Evolutionary conservation across 2,113 vertebrate species (phyloP), one percentile per base, ranked within the genome.

Genomic region (Microcebus murinus): DNA sequence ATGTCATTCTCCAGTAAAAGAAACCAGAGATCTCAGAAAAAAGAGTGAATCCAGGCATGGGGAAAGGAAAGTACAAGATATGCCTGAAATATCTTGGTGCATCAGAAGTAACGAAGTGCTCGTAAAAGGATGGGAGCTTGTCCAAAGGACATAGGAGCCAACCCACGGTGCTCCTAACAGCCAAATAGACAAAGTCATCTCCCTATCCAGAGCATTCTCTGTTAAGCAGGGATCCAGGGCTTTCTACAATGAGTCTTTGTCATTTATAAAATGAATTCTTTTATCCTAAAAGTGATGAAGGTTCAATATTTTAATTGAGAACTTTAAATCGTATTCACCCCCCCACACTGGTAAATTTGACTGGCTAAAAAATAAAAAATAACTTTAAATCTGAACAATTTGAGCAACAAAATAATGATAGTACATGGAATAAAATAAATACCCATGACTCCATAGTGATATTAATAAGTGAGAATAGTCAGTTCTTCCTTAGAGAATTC

Each of bases 241-340:
- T 57, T 77, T 93, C 48, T 57, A 95, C 17, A 80, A 73, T 20
- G 95, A 15, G 29, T 39, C 71, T 92, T 63, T 63, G 45, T 90
- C 55, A 31, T 65, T 82, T 63, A 27, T 17, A 83, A 85, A 88
- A 87, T 1, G 11, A 95, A 27, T 34, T 70, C 12, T 79, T 95
- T 67, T 80, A 12, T 52, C 27, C 67, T n/a, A 57, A 77, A 87
- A 91, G 65, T 29, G 90, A 59, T 39, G n/a, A 82, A 50, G 15
- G 67, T 45, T 96, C 52, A 93, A 57, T 68, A 79, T 86, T 97
- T 91, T 95, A 71, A 79, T 48, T 70, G 70, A 76, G 57, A 36
- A 76, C 74, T 81, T 8, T 55, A 55, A 18, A 55, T 55, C 52
- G 48, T 48, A 48, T 48, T 48, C 48, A 48, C 8, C 48, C 48